phyloP scores from a whole-genome alignment of 2,888 invertebrate genomes.

The Macropis europaea region DNA sequence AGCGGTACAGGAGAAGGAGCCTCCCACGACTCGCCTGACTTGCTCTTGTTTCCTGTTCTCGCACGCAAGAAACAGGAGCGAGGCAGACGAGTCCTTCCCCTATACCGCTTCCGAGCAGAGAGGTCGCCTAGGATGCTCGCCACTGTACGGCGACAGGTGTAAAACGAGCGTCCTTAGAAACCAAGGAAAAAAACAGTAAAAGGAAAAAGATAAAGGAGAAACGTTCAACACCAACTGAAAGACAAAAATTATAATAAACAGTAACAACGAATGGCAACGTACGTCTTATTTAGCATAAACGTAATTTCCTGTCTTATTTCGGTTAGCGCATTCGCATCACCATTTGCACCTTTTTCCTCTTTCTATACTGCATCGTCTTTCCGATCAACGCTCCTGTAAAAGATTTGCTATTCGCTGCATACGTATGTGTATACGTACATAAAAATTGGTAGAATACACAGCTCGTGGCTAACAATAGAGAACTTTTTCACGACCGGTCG shows the following conservation, averaged over 20 bases:
- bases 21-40: too few relatives aligned
- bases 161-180: slow-evolving; percentile 9
- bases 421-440: slow-evolving; percentile 12
- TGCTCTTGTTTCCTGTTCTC: too few relatives aligned
- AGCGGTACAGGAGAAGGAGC: too few relatives aligned
- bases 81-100: too few relatives aligned
- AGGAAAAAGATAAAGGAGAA: slow-evolving; percentile 1
- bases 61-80: too few relatives aligned
- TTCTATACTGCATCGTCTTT: slow-evolving; percentile 49
- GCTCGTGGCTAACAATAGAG: slow-evolving; percentile 15
- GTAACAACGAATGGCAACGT: slow-evolving; percentile 44
- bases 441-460: slow-evolving; percentile 12
- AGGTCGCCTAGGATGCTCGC: too few relatives aligned
- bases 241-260: slow-evolving; percentile 21
- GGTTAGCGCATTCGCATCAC: slow-evolving; percentile 51
- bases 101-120: too few relatives aligned
- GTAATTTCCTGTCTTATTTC: slow-evolving; percentile 38
- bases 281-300: slow-evolving; percentile 37
- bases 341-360: slow-evolving; percentile 58
- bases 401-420: slow-evolving; percentile 7
- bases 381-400: slow-evolving; percentile 6
- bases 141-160: not conserved
- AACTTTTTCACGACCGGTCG: not conserved
- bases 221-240: slow-evolving; percentile 18
- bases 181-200: not conserved